Evolutionary conservation across 2,888 invertebrate genomes (phyloP).

Genomic region (Salpingus planirostris): DNA sequence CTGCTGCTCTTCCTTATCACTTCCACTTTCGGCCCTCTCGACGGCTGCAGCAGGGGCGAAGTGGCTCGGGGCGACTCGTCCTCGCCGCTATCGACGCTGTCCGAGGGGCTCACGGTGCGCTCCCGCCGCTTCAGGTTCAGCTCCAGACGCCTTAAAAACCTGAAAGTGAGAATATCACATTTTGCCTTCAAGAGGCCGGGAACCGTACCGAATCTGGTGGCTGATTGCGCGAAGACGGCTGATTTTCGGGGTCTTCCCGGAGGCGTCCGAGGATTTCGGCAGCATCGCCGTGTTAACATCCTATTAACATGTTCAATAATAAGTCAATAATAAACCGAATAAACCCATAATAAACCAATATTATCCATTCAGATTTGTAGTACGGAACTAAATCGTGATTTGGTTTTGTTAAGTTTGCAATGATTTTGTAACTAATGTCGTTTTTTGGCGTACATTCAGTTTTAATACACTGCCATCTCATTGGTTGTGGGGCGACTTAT

Average conservation of each 20-base stretch:
- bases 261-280: conserved; percentile 52
- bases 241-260: conserved; percentile 49
- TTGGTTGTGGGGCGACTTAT: too few species aligned
- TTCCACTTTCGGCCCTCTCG: conserved; percentile 29
- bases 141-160: conserved; percentile 63
- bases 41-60: conserved; percentile 50
- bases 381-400: too few species aligned
- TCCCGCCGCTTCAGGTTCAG: conserved; percentile 61
- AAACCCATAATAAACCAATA: too few species aligned
- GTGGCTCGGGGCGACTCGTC: conserved; percentile 58
- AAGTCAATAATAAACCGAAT: too few species aligned
- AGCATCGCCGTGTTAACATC: conserved; percentile 46
- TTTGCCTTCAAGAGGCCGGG: background rate
- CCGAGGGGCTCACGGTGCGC: conserved; percentile 45
- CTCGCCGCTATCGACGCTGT: conserved; percentile 45
- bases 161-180: conserved; percentile 26
- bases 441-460: too few species aligned
- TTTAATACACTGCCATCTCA: too few species aligned
- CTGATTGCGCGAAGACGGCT: conserved; percentile 63
- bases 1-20: conserved; percentile 41
- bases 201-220: conserved; percentile 62
- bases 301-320: too few species aligned
- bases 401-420: too few species aligned
- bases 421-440: too few species aligned
- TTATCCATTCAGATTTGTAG: too few species aligned